Evolutionary conservation across 1,140 invertebrate genomes (phyloP).

Genomic region (Aphidius gifuensis): DNA sequence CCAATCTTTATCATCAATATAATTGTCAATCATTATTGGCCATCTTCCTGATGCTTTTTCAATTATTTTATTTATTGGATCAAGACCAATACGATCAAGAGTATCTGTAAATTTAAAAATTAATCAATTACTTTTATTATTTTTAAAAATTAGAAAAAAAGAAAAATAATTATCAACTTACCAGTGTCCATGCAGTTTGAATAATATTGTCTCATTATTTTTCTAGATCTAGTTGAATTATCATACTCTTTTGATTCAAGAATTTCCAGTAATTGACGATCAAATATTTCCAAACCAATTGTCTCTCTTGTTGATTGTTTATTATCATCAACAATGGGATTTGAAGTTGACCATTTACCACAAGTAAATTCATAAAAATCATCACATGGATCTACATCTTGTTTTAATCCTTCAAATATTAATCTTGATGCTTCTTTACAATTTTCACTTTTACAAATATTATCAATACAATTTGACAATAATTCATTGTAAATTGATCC

Average conservation of each 20-base stretch:
- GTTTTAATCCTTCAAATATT: neutral
- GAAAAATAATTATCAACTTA: neutral
- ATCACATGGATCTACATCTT: neutral
- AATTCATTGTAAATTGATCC: too few relatives aligned
- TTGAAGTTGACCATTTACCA: neutral
- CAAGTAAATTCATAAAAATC: conserved; percentile 11
- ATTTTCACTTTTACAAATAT: too few relatives aligned
- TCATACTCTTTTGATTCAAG: too few relatives aligned
- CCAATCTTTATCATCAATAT: neutral
- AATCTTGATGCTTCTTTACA: too few relatives aligned
- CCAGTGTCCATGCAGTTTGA: neutral
- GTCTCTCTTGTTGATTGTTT: neutral
- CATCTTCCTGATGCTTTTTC: neutral
- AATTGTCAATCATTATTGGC: neutral
- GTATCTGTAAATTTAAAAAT: neutral
- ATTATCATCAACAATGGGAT: neutral
- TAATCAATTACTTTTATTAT: neutral
- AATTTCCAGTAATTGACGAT: neutral
- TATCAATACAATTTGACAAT: too few relatives aligned
- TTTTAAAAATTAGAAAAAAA: too few relatives aligned
- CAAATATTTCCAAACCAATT: neutral
- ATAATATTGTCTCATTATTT: neutral
- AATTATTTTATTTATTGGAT: neutral
- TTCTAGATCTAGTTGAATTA: neutral
- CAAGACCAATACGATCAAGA: neutral